phyloP scores from a whole-genome alignment of 2,797 vertebrate species.

The Prionace glauca region DNA sequence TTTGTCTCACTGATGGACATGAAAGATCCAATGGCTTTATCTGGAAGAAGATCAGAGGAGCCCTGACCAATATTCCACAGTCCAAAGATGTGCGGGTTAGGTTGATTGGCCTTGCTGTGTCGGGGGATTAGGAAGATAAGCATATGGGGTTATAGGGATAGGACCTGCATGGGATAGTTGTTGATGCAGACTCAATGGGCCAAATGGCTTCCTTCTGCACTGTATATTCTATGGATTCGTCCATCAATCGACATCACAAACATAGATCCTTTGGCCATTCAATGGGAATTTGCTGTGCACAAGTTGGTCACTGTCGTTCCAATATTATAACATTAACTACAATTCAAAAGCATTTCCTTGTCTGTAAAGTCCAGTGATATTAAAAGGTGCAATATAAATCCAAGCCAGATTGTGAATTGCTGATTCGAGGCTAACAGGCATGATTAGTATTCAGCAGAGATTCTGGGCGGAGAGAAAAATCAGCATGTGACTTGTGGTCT shows the following conservation, averaged over 20 bases:
- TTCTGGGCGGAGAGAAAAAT: background rate
- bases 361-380: background rate
- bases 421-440: background rate
- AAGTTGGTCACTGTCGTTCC: background rate
- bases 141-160: no score
- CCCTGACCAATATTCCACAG: no score
- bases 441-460: background rate
- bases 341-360: background rate
- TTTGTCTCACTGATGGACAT: background rate
- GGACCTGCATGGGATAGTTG: no score
- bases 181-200: no score
- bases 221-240: no score
- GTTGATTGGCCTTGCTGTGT: no score
- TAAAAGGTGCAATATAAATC: background rate
- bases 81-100: no score
- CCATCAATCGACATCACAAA: no score
- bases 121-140: no score
- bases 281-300: background rate
- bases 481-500: background rate
- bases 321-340: background rate
- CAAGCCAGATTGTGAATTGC: background rate
- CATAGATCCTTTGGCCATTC: background rate
- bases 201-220: no score
- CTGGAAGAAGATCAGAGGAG: background rate
- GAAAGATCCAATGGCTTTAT: background rate